Evolutionary conservation across 2,888 invertebrate genomes (phyloP), one percentile per base, ranked within the genome.

Genomic region (Drosophila koepferae): DNA sequence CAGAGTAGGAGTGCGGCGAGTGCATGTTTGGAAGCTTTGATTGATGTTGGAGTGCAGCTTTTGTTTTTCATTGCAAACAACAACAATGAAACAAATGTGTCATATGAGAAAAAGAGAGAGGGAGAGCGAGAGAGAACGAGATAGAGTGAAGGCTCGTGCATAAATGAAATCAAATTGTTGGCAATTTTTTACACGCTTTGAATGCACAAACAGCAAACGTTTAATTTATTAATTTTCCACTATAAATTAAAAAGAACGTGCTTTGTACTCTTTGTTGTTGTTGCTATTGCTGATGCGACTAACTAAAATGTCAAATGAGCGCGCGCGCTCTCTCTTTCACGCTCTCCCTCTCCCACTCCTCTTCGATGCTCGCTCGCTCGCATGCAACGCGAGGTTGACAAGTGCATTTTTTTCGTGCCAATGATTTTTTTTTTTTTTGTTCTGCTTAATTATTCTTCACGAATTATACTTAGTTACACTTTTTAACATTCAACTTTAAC

Each of bases 191-290:
- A 72, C 75, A 72, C 70, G 71, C 74, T 23, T 59, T 46, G 36
- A 23, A 44, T 59, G 59, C 59, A 48, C 48, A 59, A 58, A 49
- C 63, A 48, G 49, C 65, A 49, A 77, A 61, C 65, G 61, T 56
- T 75, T 71, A 48, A 70, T 76, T 80, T 75, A 77, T 70, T 76
- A 74, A 74, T 82, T 80, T 81, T 83, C 63, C 73, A 72, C 77
- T 67, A 77, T 76, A 68, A 79, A 76, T 79, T 73, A 60, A 67
- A 63, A 70, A 61, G 59, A 73, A 73, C 64, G 70, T 80, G 72
- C 60, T 12, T 54, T 68, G 49, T 62, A 44, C 23, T 63, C 54
- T 54, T 69, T 68, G 41, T 62, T 62, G 38, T 63, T 62, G 40
- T 14, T 60, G 55, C 34, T 10, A 10, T 40, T 60, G 31, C 16